A percentile compares a stretch with the other conserved stretches of the same genome.
These are phyloP conservation scores for Tribolium madens DNA, from an alignment of 1,140 invertebrate genomes.

Conservation along the genomic window DNA sequence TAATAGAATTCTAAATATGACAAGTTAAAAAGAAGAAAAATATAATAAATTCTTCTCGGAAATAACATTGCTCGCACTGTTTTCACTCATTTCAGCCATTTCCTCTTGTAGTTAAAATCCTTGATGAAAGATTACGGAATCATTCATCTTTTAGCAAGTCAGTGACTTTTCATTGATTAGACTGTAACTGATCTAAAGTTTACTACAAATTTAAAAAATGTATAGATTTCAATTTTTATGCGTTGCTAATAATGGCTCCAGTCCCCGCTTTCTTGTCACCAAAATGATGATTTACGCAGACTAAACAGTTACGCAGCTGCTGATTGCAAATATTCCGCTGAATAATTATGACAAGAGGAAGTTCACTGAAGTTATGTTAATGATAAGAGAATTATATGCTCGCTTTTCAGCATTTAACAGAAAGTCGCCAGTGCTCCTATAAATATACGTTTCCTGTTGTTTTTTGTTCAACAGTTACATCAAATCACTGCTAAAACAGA, in stretches of 20 bases:
- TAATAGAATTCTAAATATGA: no score
- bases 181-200: no score
- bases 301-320: constrained; percentile 11
- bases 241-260: neutral
- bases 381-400: constrained; percentile 35
- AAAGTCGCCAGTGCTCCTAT: constrained; percentile 3
- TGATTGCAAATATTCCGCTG: constrained; percentile 3
- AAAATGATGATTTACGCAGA: constrained; percentile 5
- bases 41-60: no score
- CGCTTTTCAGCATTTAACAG: constrained; percentile 28
- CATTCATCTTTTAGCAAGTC: no score
- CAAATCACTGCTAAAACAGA: constrained; percentile 26
- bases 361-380: constrained; percentile 27
- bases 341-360: constrained; percentile 36
- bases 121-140: no score
- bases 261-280: neutral
- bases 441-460: constrained; percentile 27
- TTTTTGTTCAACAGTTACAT: constrained; percentile 19
- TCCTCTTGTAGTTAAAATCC: no score
- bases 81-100: no score
- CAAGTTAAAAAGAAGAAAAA: no score
- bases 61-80: no score
- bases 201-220: no score
- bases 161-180: no score
- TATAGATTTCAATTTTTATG: no score